A percentile compares a stretch with the other conserved stretches of the same genome.
phyloP scores from a whole-genome alignment of 2,113 vertebrate genomes.

The Eonycteris spelaea region DNA sequence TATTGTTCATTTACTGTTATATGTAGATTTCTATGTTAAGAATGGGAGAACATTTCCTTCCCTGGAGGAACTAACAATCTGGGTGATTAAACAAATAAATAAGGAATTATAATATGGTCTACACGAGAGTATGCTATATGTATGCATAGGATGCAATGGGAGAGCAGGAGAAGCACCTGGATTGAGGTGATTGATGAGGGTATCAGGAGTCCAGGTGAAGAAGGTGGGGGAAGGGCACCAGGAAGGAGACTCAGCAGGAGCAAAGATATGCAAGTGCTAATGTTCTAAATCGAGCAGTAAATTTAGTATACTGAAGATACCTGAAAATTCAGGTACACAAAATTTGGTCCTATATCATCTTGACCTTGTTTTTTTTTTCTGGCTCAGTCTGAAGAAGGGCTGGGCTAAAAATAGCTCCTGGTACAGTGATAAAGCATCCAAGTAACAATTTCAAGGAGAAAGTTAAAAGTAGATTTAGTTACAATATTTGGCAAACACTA shows the following conservation, averaged over 20 bases:
- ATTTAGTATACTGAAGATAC: background rate
- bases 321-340: constrained; percentile 34
- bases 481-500: constrained; percentile 26
- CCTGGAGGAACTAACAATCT: background rate
- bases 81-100: background rate
- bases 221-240: background rate
- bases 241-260: background rate
- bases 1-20: background rate
- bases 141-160: background rate
- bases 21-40: background rate
- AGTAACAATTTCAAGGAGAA: constrained; percentile 63
- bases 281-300: background rate
- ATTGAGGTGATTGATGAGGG: background rate
- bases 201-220: background rate
- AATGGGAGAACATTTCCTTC: background rate
- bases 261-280: background rate
- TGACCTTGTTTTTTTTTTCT: constrained; percentile 69
- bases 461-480: constrained; percentile 48
- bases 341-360: constrained; percentile 60
- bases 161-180: background rate
- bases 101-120: background rate
- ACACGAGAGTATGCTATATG: background rate
- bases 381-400: constrained; percentile 42
- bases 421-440: constrained; percentile 55
- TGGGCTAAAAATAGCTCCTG: constrained; percentile 64